Evolutionary conservation across 2,113 vertebrate genomes (phyloP).

Genomic region (Chelonoidis abingdonii): DNA sequence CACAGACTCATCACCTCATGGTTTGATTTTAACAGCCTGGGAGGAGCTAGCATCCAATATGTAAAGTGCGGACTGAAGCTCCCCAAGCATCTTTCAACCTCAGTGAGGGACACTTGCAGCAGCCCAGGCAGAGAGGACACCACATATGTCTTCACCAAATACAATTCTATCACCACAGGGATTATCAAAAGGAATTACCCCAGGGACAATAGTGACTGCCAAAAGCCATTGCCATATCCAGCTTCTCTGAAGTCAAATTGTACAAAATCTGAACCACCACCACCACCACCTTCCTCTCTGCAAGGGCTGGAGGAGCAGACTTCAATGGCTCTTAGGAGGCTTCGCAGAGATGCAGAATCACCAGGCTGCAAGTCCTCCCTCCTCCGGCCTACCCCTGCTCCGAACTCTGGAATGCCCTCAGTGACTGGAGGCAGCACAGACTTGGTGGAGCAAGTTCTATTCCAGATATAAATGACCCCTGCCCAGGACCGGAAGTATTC

Average conservation of each 20-base stretch:
- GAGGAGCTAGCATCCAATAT: not conserved
- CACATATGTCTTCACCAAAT: not conserved
- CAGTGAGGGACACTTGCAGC: too few species aligned
- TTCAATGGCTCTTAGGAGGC: not conserved
- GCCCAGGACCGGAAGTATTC: not conserved
- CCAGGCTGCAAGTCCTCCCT: not conserved
- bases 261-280: not conserved
- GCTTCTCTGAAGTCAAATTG: not conserved
- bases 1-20: not conserved
- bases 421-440: not conserved
- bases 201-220: not conserved
- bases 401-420: not conserved
- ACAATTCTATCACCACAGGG: not conserved
- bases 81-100: not conserved
- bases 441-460: not conserved
- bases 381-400: not conserved
- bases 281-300: not conserved
- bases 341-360: too few species aligned
- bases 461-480: not conserved
- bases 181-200: not conserved
- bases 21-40: not conserved
- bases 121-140: not conserved
- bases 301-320: too few species aligned
- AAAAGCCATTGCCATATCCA: not conserved
- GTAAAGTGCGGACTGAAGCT: not conserved